Evolutionary conservation across 2,113 vertebrate species (phyloP).

Genomic region (Triplophysa tibetana): DNA sequence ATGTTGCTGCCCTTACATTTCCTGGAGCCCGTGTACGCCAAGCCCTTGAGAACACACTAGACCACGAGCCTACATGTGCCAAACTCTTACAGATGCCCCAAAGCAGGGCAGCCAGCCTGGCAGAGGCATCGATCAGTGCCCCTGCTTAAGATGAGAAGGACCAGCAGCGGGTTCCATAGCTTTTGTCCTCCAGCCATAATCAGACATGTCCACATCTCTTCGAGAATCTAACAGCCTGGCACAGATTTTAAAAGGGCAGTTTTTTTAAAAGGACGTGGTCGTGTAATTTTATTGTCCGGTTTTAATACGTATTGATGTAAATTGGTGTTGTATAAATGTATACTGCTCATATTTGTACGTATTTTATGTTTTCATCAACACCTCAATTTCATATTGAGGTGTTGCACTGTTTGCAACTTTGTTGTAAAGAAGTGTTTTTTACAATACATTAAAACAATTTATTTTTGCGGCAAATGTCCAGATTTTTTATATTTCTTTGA

Average conservation of each 20-base stretch:
- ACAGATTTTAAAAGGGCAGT: neutral
- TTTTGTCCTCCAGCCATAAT: slow-evolving; percentile 27
- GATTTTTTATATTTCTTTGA: neutral
- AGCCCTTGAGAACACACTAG: slow-evolving; percentile 72
- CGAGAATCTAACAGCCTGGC: neutral
- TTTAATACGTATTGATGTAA: neutral
- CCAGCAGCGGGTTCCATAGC: slow-evolving; percentile 29
- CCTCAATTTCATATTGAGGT: neutral
- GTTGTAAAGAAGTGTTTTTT: neutral
- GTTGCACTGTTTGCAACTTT: neutral
- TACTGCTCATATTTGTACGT: neutral
- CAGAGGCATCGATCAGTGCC: slow-evolving; percentile 35
- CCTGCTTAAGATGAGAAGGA: slow-evolving; percentile 51
- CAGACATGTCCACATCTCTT: slow-evolving; percentile 2
- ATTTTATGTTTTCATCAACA: too few species aligned
- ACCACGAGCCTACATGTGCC: slow-evolving; percentile 23
- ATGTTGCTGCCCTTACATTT: slow-evolving; percentile 82
- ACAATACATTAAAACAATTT: neutral
- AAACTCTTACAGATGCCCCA: slow-evolving; percentile 18
- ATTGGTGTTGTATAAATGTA: neutral
- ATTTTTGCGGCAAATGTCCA: neutral
- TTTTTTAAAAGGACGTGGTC: neutral
- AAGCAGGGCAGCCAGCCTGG: slow-evolving; percentile 50
- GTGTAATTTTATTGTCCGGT: neutral
- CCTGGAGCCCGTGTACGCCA: slow-evolving; percentile 85